These are phyloP conservation scores for Meteorus colon DNA, from an alignment of 2,888 invertebrate genomes.

Conservation along the genomic window DNA sequence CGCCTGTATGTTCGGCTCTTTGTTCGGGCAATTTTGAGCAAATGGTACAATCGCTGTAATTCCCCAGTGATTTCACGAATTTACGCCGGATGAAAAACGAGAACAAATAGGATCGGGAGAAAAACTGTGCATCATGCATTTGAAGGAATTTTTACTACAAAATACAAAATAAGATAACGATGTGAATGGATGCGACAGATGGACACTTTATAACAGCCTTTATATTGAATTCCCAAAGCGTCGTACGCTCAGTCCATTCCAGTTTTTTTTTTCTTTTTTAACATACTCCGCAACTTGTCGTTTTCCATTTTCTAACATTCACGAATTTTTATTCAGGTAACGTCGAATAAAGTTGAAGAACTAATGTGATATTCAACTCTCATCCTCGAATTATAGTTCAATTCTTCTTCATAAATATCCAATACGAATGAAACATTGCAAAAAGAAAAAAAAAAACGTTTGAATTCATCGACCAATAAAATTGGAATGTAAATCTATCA, in stretches of 20 bases:
- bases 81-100: not conserved
- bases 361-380: not conserved
- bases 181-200: not conserved
- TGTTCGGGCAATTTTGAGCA: not conserved
- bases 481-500: no score
- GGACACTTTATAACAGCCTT: not conserved
- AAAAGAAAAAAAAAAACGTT: not conserved
- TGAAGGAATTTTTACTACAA: not conserved
- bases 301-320: not conserved
- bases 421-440: not conserved
- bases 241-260: not conserved
- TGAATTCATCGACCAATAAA: not conserved
- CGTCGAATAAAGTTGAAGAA: not conserved
- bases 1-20: not conserved
- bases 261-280: not conserved
- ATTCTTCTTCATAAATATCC: not conserved
- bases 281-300: not conserved
- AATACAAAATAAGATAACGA: not conserved
- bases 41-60: not conserved
- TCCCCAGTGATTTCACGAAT: conserved; percentile 6
- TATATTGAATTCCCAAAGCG: conserved; percentile 23
- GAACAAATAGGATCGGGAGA: not conserved
- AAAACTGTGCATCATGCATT: conserved; percentile 11
- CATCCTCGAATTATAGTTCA: not conserved
- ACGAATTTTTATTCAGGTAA: conserved; percentile 1